Conservation (phyloP, 2,113 vertebrate species). For the Anhinga rufa region DNA sequence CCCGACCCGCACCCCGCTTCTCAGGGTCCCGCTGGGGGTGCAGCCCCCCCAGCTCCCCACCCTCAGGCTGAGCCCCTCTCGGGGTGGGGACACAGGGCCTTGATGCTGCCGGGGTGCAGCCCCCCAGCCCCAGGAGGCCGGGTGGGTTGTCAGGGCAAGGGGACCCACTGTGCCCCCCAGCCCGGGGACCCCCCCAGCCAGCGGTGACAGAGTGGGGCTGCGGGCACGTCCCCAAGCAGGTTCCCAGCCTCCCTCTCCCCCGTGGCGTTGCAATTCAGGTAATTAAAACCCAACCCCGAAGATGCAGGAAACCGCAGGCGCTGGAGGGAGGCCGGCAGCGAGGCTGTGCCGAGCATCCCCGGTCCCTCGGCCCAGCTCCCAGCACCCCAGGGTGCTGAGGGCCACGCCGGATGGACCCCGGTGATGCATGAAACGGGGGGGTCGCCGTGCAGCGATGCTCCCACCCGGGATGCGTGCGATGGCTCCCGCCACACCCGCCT, state of each 20-base stretch:
- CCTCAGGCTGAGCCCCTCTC: not conserved
- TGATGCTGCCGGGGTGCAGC: not conserved
- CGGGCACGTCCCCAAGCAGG: not conserved
- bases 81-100: not conserved
- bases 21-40: not conserved
- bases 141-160: not conserved
- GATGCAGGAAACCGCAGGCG: constrained; percentile 44
- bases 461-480: not conserved
- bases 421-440: not conserved
- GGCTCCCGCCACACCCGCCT: constrained; percentile 48
- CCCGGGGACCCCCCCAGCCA: not conserved
- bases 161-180: not conserved
- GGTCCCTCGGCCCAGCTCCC: not conserved
- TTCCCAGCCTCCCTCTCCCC: constrained; percentile 30
- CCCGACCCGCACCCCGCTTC: not conserved
- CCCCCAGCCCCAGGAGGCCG: not conserved
- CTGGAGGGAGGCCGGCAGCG: not conserved
- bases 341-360: not conserved
- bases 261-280: constrained; percentile 45
- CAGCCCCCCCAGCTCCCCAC: not conserved
- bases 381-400: not conserved
- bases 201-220: not conserved
- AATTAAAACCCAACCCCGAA: constrained; percentile 56
- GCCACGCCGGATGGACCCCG: not conserved
- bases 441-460: not conserved